Evolutionary conservation across 2,113 vertebrate genomes (phyloP).

Genomic region (Psammodynastes pulverulentus): DNA sequence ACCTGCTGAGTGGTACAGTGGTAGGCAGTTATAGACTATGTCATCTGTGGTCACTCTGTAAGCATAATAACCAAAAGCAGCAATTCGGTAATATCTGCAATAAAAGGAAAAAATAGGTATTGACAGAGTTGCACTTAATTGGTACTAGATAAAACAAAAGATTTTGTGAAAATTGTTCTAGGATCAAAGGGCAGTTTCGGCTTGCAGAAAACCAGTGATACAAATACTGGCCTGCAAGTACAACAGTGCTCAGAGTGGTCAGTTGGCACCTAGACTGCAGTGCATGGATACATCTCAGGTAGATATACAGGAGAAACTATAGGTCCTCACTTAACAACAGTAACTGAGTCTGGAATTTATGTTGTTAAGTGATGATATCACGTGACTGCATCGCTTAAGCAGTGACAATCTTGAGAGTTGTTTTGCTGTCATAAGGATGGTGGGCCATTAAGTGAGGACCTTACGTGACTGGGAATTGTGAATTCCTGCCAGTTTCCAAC

Average conservation of each 20-base stretch:
- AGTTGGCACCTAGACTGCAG: neutral
- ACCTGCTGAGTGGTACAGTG: conserved; percentile 90
- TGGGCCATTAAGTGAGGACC: neutral
- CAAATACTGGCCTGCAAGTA: neutral
- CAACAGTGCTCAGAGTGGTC: neutral
- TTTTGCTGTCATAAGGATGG: neutral
- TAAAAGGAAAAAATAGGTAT: fast-evolving
- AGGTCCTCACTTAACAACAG: neutral
- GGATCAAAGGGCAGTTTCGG: neutral
- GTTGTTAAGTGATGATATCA: neutral
- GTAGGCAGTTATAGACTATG: conserved; percentile 82
- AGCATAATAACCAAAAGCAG: conserved; percentile 80
- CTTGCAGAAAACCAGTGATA: neutral
- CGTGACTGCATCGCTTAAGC: neutral
- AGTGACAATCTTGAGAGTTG: neutral
- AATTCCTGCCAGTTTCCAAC: neutral
- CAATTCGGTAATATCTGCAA: conserved; percentile 84
- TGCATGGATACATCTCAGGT: neutral
- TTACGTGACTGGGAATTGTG: neutral
- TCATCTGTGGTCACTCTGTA: conserved; percentile 74
- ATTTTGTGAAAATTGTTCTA: fast-evolving
- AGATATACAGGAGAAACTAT: neutral
- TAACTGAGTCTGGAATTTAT: neutral
- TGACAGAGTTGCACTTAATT: fast-evolving
- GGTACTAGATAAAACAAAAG: fast-evolving